Conservation (phyloP, 2,113 vertebrate species). For the Marcusenius ussheri region DNA sequence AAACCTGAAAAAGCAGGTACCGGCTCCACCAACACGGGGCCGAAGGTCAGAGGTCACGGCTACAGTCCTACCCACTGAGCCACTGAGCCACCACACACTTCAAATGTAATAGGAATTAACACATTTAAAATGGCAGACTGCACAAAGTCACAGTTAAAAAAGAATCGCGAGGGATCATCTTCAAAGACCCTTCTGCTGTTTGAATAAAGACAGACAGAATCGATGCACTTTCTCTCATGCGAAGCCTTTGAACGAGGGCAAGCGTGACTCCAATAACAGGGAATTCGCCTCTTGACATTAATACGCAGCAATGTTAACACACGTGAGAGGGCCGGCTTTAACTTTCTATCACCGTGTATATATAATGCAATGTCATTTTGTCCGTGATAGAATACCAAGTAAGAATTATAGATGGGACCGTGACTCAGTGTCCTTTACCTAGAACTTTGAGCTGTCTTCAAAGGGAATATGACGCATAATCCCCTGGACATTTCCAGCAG, state of each 20-base stretch:
- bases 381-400: neutral
- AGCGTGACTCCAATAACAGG: neutral
- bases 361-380: neutral
- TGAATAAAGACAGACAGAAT: neutral
- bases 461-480: neutral
- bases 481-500: neutral
- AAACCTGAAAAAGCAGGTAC: neutral
- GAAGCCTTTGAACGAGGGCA: neutral
- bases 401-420: neutral
- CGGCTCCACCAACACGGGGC: neutral
- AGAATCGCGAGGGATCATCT: neutral
- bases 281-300: neutral
- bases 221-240: constrained; percentile 4
- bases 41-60: neutral
- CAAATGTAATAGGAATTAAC: neutral
- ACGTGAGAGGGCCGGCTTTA: neutral
- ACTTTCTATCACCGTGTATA: neutral
- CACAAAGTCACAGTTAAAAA: neutral
- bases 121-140: neutral
- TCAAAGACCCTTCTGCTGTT: neutral
- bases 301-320: neutral
- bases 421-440: constrained; percentile 2
- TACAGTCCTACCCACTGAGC: neutral
- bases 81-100: neutral
- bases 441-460: constrained; percentile 1